A percentile compares a stretch with the other conserved stretches of the same genome.
These are phyloP conservation scores for Malurus melanocephalus DNA, from an alignment of 2,113 vertebrate species.

Conservation along the genomic window DNA sequence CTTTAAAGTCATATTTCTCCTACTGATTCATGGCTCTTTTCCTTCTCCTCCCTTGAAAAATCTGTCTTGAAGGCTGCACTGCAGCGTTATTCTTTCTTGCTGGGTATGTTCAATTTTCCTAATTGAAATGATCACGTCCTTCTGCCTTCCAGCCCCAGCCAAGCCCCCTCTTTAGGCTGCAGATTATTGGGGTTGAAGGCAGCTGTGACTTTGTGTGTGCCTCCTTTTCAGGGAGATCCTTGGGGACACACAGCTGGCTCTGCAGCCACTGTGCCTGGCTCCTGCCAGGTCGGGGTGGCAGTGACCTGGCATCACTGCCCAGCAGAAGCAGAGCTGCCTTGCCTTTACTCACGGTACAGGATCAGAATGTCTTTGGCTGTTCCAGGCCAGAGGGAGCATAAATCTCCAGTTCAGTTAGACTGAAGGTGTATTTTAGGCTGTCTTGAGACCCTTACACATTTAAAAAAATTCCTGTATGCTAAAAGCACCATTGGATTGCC, in stretches of 20 bases:
- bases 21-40: conserved; percentile 12
- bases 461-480: not conserved
- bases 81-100: not conserved
- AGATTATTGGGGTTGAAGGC: not conserved
- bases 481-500: not conserved
- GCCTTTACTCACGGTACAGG: not conserved
- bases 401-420: not conserved
- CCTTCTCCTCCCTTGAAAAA: not conserved
- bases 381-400: not conserved
- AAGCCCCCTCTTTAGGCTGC: not conserved
- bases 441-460: not conserved
- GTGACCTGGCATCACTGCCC: not conserved
- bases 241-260: not conserved
- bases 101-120: not conserved
- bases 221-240: not conserved
- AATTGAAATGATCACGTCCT: not conserved
- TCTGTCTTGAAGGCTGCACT: not conserved
- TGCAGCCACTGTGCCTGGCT: not conserved
- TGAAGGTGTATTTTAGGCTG: not conserved
- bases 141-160: not conserved
- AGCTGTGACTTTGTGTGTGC: not conserved
- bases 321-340: not conserved
- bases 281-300: rapidly evolving
- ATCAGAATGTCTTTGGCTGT: not conserved
- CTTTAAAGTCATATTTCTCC: conserved; percentile 34